phyloP scores from a whole-genome alignment of 1,140 invertebrate genomes.

The Dendroctonus ponderosae region DNA sequence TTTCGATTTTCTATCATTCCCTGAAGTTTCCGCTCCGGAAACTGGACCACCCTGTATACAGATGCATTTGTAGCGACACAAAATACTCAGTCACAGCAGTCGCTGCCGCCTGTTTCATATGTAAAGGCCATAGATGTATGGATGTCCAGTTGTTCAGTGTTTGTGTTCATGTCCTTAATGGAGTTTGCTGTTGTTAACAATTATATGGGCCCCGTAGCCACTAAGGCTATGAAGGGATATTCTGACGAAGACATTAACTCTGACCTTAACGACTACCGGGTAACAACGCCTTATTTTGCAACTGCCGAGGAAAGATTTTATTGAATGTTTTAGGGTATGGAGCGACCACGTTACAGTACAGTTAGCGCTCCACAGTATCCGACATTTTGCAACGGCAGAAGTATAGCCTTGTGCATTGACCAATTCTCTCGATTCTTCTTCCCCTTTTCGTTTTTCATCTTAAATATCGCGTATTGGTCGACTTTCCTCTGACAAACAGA shows the following conservation, averaged over 20 bases:
- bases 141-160: conserved; percentile 91
- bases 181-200: conserved; percentile 91
- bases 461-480: conserved; percentile 87
- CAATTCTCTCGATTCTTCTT: conserved; percentile 85
- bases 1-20: no score
- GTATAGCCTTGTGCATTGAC: conserved; percentile 82
- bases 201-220: conserved; percentile 84
- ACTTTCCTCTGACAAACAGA: conserved; percentile 63
- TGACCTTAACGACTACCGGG: conserved; percentile 74
- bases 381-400: conserved; percentile 79
- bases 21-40: no score
- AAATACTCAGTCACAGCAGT: conserved; percentile 87
- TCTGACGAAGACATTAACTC: conserved; percentile 79
- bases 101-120: conserved; percentile 85
- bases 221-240: conserved; percentile 87
- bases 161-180: conserved; percentile 89
- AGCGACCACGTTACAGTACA: conserved; percentile 53
- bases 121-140: conserved; percentile 91
- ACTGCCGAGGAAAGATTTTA: background rate
- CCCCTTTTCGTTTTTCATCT: conserved; percentile 82
- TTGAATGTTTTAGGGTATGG: conserved; percentile 47
- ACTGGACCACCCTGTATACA: background rate
- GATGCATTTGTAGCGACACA: conserved; percentile 67
- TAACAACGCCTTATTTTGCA: conserved; percentile 44
- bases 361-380: conserved; percentile 69